Base-by-base conservation (phyloP, 2,888 invertebrate species). In the Cyaniris semiargus region DNA sequence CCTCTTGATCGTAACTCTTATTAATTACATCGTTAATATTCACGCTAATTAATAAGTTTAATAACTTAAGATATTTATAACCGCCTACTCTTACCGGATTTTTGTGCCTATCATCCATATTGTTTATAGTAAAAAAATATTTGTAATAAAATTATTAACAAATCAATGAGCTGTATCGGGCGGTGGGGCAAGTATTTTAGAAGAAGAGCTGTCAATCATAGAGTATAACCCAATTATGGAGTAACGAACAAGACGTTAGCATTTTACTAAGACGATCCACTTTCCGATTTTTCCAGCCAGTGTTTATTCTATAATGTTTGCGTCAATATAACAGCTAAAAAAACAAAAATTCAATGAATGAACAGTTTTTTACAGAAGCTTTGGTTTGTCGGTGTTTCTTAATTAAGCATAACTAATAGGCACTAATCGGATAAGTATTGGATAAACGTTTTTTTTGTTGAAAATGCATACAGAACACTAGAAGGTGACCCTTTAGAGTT, bases 151-250 rank as follows among this genome's bases (percentile, higher is more conserved):
- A 70, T n/a, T 13, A 34, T n/a, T 34, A 70, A 15, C 18, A n/a
- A 70, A 18, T 6, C 34, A 18, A 31, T 31, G 34, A 34, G 34
- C 18, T 18, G 23, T 4, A 70, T 34, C 4, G 10, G 58, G n/a
- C 58, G 44, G 23, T 21, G 48, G 53, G 38, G 53, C 56, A 27
- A 71, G 21, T 53, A 44, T 44, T 44, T 13, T 13, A 56, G 21
- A 74, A 76, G 4, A 48, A 6, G 44, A 76, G 56, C 44, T 38
- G 70, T 53, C 75, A 72, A 79, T 78, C 75, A 76, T n/a, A n/a
- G 18, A 74, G 53, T 71, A 38, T 38, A 38, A 38, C 10, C 38
- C 38, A 38, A 10, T 10, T 2, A 10, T 44, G 10, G 0, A 44
- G 44, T 44, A 44, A 44, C 10, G 38, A 38, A 8, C 38, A 10